These are phyloP conservation scores for Hydrotaea diabolus DNA, from an alignment of 2,888 invertebrate species.

Conservation along the genomic window DNA sequence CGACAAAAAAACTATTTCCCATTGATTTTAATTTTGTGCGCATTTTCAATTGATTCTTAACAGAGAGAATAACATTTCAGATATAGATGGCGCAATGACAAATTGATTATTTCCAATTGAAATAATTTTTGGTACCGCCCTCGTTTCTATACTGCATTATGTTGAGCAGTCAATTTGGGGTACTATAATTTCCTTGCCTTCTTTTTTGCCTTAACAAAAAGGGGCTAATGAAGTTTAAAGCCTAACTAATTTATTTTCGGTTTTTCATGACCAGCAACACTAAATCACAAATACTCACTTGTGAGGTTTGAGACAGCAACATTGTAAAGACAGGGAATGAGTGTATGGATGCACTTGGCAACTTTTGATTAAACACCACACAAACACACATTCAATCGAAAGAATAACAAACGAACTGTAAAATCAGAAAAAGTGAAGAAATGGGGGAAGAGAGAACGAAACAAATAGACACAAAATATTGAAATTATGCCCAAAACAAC, in stretches of 20 bases:
- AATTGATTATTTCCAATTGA: too few species aligned
- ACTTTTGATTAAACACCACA: slow-evolving; percentile 21
- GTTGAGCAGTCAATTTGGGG: not conserved
- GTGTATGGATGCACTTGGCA: not conserved
- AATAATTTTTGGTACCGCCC: too few species aligned
- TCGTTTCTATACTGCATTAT: too few species aligned
- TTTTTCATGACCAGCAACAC: slow-evolving; percentile 9
- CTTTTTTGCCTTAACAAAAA: not conserved
- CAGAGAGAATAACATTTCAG: too few species aligned
- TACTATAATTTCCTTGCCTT: not conserved
- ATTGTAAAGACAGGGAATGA: not conserved
- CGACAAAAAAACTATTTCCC: too few species aligned
- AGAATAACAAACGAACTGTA: not conserved
- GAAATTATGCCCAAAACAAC: slow-evolving; percentile 11
- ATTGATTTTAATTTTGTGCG: too few species aligned
- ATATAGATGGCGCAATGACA: too few species aligned
- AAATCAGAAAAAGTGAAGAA: slow-evolving; percentile 7
- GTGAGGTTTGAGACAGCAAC: too few species aligned
- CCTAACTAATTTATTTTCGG: slow-evolving; percentile 40
- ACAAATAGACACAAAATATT: not conserved
- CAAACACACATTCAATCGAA: not conserved
- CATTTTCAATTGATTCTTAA: too few species aligned
- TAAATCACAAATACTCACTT: too few species aligned
- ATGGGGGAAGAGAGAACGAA: not conserved
- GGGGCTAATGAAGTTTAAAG: slow-evolving; percentile 29